A percentile compares a stretch with the other conserved stretches of the same genome.
phyloP scores from a whole-genome alignment of 2,113 vertebrate genomes.

The Bungarus multicinctus region DNA sequence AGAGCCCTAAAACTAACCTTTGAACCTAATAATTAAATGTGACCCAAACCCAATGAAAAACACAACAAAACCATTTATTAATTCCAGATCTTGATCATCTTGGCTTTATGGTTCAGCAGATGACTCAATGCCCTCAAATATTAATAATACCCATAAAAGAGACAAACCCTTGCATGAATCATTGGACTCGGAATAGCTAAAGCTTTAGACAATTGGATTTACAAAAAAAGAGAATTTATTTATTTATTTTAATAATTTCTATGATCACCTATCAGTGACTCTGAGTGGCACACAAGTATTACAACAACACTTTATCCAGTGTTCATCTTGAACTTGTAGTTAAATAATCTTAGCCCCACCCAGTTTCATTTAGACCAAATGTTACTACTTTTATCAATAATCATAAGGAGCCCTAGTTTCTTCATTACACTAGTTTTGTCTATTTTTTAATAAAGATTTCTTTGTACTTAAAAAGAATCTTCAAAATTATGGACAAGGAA shows the following conservation, averaged over 20 bases:
- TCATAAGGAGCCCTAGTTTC: not conserved
- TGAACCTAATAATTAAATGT: constrained; percentile 25
- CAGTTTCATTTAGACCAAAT: not conserved
- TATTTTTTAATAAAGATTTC: not conserved
- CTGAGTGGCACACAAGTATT: not conserved
- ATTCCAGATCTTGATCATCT: not conserved
- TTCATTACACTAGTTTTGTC: not conserved
- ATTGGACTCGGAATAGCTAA: not conserved
- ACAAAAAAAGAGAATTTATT: not conserved
- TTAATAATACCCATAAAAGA: not conserved
- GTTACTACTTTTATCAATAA: not conserved
- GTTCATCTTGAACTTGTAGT: not conserved
- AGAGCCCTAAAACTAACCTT: not conserved
- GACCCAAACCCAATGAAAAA: not conserved
- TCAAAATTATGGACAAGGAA: not conserved
- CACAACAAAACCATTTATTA: not conserved
- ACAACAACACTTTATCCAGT: not conserved
- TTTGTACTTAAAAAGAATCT: not conserved
- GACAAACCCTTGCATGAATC: not conserved
- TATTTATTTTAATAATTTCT: not conserved
- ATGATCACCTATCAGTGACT: not conserved
- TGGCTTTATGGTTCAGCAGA: not conserved
- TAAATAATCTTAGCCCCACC: not conserved
- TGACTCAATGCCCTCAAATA: not conserved
- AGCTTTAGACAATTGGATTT: not conserved